Evolutionary conservation across 2,797 vertebrate genomes (phyloP), one percentile per base, ranked within the genome.

Genomic region (Lycodopsis pacificus): DNA sequence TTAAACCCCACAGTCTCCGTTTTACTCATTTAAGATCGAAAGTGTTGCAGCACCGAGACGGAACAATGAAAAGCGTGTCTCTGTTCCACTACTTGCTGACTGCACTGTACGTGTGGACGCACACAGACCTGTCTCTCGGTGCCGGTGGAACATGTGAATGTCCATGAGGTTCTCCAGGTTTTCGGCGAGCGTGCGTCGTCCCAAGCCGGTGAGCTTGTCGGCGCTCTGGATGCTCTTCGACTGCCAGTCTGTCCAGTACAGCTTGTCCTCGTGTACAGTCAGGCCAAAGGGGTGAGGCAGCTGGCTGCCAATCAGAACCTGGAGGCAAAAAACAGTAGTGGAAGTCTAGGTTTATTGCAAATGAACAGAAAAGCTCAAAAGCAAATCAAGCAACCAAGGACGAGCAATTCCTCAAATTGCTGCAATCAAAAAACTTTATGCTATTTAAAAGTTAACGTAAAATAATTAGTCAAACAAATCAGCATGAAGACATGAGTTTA

Each of bases 201-300:
- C 95, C 82, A 96, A 89, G 20, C 98, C 98, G 0, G 95, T 98
- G 56, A 95, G 91, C 70, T 97, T 97, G 68, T 98, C 94, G 0
- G 98, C 97, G 0, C 97, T 99, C 93, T 99, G 97, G 88, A 99
- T 99, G 92, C 97, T 99, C 93, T 99, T 99, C 51, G 97, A 97
- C 90, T 99, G 97, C 98, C 98, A 99, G 93, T 99, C 98, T 0
- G 98, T 99, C 98, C 98, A 99, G 93, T 97, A 99, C 88, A 99
- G 96, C 88, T 95, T 96, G 80, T 98, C 97, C 14, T 96, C 95
- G 2, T 98, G 96, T 4, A 99, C 95, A 19, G 98, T 98, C 86
- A 99, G 94, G 22, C 98, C 98, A 69, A 99, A 99, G 0, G 98
- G 98, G 66, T 99, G 98, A 59, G 97, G 97, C 38, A 99, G 92